Base-by-base conservation (phyloP, 2,113 vertebrate species). In the Cyprinodon tularosa region DNA sequence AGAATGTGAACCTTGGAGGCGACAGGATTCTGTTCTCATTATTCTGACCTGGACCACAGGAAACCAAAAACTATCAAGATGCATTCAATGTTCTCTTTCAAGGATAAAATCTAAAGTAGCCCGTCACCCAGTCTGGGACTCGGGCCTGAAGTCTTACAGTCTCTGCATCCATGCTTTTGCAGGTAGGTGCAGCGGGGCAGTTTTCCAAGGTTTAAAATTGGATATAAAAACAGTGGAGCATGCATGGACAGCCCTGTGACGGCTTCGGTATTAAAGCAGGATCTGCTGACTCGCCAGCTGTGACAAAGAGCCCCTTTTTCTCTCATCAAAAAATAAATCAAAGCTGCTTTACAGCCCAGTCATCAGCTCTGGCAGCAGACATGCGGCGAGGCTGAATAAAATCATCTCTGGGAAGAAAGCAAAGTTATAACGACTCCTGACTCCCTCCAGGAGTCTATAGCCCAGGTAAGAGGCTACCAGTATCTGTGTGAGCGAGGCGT, bases 271-370 rank as follows among this genome's bases (percentile, higher is more conserved):
- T 80, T 76, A 82, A 75, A 86, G 45, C 42, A 3, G 20, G 81
- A 86, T 47, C 50, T 3, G 78, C 81, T 82, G 81, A 85, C 72
- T 87, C 83, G 84, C 86, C 87, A 80, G 65, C 61, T 70, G 80
- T 11, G n/a, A 75, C 53, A 81, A 86, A 81, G 48, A 12, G 45
- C 62, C 72, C 66, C 67, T 85, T 84, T 84, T 71, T 81, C 74
- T 68, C 71, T 71, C 36, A 8, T 84, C 83, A 78, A 66, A 40
- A 74, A n/a, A 63, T 66, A 66, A 47, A 74, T 50, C 36, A 73
- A 73, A 59, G 71, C 63, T 66, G 45, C 65, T 84, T 84, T 86
- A 82, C 78, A 78, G 71, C 69, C 72, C 20, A 72, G 50, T 66
- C 63, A 44, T 71, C 74, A 67, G 78, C 38, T 47, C 69, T 66